Conservation (phyloP, 2,888 invertebrate genomes). For the Drosophila demipolita region DNA sequence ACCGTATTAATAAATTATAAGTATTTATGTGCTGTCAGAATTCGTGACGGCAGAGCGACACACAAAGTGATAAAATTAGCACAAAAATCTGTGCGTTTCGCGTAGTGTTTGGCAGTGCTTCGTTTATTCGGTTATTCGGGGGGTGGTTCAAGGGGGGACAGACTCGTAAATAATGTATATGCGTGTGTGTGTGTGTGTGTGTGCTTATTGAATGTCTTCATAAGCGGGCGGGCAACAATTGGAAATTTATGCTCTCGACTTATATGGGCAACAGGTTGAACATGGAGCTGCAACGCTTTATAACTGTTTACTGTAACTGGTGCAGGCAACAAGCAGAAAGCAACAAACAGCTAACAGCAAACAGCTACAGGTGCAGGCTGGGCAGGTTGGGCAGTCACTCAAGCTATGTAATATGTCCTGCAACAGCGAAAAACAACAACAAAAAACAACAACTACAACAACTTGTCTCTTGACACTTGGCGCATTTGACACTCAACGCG, state of each 20-base stretch:
- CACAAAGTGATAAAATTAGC: conserved; percentile 85
- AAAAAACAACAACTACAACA: conserved; percentile 41
- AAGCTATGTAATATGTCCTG: conserved; percentile 74
- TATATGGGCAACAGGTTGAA: conserved; percentile 68
- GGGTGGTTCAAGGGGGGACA: conserved; percentile 6
- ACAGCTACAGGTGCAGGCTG: conserved; percentile 53
- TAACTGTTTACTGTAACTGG: conserved; percentile 73
- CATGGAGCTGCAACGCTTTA: conserved; percentile 44
- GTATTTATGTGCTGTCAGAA: conserved; percentile 85
- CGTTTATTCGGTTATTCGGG: conserved; percentile 40
- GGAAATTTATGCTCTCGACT: conserved; percentile 76
- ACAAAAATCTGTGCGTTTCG: conserved; percentile 81
- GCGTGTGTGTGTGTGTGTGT: conserved; percentile 46
- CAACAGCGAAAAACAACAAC: conserved; percentile 48
- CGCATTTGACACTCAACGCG: conserved; percentile 82
- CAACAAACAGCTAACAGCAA: conserved; percentile 13
- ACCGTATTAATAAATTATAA: conserved; percentile 84
- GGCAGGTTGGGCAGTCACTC: conserved; percentile 50
- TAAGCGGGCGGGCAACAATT: conserved; percentile 78
- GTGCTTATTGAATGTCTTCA: conserved; percentile 79
- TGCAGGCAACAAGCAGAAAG: conserved; percentile 32
- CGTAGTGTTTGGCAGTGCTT: conserved; percentile 48
- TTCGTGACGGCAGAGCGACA: conserved; percentile 84
- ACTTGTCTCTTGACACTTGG: conserved; percentile 79
- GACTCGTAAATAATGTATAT: conserved; percentile 64